Evolutionary conservation across 2,888 invertebrate species (phyloP).

Genomic region (Vesta saturnalis): DNA sequence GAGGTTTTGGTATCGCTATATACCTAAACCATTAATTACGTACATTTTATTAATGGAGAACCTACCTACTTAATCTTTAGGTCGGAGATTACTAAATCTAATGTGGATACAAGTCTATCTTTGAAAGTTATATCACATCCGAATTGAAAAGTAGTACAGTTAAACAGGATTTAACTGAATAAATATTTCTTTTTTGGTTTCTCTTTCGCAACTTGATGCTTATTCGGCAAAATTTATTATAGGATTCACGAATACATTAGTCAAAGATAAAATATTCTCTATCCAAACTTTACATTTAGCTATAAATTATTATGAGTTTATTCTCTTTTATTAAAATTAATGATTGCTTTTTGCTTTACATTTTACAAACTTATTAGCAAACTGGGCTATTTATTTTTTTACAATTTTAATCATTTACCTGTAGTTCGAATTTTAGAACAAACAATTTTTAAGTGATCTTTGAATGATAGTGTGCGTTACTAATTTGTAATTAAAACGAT

Average conservation of each 20-base stretch:
- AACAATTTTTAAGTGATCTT: too few relatives aligned
- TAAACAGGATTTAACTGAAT: background rate
- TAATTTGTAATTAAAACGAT: too few relatives aligned
- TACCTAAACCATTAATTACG: constrained; percentile 26
- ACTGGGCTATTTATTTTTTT: too few relatives aligned
- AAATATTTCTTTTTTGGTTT: background rate
- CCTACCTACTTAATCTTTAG: background rate
- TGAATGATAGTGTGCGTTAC: too few relatives aligned
- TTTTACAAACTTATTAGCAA: too few relatives aligned
- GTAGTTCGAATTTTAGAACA: too few relatives aligned
- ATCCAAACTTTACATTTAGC: too few relatives aligned
- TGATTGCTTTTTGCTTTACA: too few relatives aligned
- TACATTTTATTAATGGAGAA: too few relatives aligned
- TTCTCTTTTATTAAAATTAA: too few relatives aligned
- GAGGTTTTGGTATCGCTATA: constrained; percentile 24
- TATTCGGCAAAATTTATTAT: background rate
- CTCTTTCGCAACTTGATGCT: background rate
- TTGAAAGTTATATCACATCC: constrained; percentile 1
- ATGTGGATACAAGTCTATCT: background rate
- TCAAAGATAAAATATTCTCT: background rate
- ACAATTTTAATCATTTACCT: too few relatives aligned
- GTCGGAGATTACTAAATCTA: background rate
- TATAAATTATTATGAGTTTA: too few relatives aligned
- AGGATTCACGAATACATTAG: background rate
- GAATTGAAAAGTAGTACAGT: background rate